Base-by-base conservation (phyloP, 2,113 vertebrate species). In the Lynx canadensis region DNA sequence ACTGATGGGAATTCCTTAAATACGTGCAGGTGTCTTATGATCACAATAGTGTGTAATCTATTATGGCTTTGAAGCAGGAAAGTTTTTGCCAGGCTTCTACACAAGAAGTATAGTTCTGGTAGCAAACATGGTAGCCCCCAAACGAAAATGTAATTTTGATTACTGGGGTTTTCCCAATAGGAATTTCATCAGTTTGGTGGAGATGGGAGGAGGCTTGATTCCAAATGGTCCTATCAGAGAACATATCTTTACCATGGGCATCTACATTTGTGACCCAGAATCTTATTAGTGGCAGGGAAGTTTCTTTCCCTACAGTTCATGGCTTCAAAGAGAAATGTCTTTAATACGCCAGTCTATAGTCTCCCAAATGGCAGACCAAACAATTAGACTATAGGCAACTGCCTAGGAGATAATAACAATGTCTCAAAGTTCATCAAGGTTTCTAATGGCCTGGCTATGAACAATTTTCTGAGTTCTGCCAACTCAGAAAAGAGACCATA, bases 351-450 rank as follows among this genome's bases (percentile, higher is more conserved):
- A 41, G 4, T 15, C 16, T 82, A 9, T 65, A 41, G 11, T 78
- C 11, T 82, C 21, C 73, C 36, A 38, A 76, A 60, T 6, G 27
- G 16, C 21, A 57, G 10, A 19, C 18, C 33, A 74, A 57, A 81
- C 0, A 81, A 15, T 18, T 63, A 78, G 14, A 21, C 19, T 73
- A 65, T 3, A 79, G 27, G 18, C 41, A 96, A 92, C 16, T 36
- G 5, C 13, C 65, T 52, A 78, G 60, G 9, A 74, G 18, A 83
- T 93, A 76, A 95, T 52, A 94, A 92, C 97, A 78, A 29, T 78
- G 33, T 78, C 16, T 2, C 36, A 19, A 69, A 86, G 16, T 92
- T 90, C 60, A 90, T 50, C 33, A 15, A 94, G 41, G 1, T 15
- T 89, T 92, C 45, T 19, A 65, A 4, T 78, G 50, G 16, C 36